These are phyloP conservation scores for Callipepla squamata DNA, from an alignment of 2,113 vertebrate species.

Conservation along the genomic window DNA sequence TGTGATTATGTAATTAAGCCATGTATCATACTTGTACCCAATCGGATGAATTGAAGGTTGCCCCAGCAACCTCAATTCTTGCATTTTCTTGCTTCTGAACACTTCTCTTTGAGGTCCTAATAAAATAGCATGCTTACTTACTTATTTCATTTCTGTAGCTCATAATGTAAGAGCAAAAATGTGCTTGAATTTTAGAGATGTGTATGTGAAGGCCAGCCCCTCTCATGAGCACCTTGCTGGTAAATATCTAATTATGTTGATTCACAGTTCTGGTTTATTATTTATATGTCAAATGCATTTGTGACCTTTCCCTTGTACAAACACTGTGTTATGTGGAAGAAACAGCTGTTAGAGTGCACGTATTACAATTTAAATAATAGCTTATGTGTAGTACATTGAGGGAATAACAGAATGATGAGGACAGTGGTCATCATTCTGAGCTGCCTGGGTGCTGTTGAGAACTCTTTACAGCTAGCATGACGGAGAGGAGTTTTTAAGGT, in stretches of 20 bases:
- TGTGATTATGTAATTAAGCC: constrained; percentile 11
- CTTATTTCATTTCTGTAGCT: not conserved
- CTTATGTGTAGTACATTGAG: not conserved
- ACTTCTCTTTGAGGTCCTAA: constrained; percentile 21
- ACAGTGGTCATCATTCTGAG: not conserved
- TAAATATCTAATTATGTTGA: not conserved
- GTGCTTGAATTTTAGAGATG: not conserved
- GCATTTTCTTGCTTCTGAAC: constrained; percentile 8
- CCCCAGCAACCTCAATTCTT: constrained; percentile 36
- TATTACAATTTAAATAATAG: not conserved
- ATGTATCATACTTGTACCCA: not conserved
- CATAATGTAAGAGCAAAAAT: not conserved
- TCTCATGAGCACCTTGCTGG: not conserved
- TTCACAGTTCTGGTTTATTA: not conserved
- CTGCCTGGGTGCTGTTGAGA: fast-evolving
- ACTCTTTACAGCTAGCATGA: not conserved
- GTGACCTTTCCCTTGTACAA: not conserved
- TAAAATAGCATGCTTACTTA: constrained; percentile 2
- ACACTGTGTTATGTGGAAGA: not conserved
- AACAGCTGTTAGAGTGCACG: not conserved
- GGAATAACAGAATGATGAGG: not conserved
- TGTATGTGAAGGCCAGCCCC: not conserved
- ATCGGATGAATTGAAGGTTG: constrained; percentile 1
- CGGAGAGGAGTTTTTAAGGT: not conserved
- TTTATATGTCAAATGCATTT: not conserved